A percentile compares a stretch with the other conserved stretches of the same genome.
These are phyloP conservation scores for Muscicapa comitata DNA, from an alignment of 2,797 vertebrate genomes.

Conservation along the genomic window DNA sequence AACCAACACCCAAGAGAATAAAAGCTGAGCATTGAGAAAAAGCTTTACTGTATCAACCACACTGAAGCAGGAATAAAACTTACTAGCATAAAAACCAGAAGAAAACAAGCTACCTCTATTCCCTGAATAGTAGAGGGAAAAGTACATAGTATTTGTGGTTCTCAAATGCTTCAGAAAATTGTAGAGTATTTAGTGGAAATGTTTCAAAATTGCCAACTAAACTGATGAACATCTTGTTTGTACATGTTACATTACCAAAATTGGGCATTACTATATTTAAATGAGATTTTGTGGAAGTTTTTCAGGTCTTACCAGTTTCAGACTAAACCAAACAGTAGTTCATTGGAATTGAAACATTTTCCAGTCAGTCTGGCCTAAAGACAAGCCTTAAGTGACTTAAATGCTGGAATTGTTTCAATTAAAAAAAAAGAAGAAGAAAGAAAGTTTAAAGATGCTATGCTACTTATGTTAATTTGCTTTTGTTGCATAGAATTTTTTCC, in stretches of 20 bases:
- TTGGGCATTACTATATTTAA: slow-evolving; percentile 61
- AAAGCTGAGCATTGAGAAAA: background rate
- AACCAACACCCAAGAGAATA: background rate
- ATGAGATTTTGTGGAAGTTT: slow-evolving; percentile 51
- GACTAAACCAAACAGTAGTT: slow-evolving; percentile 20
- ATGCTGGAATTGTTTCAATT: slow-evolving; percentile 15
- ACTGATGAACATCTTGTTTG: slow-evolving; percentile 51
- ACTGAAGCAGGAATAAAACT: background rate
- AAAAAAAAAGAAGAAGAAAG: background rate
- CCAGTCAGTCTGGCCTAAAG: slow-evolving; percentile 1
- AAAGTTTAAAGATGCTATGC: background rate
- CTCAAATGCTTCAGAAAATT: slow-evolving; percentile 32
- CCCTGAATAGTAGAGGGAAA: background rate
- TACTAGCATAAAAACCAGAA: background rate
- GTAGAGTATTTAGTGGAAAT: slow-evolving; percentile 27
- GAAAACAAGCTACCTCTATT: background rate
- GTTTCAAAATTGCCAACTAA: slow-evolving; percentile 46
- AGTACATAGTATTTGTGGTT: slow-evolving; percentile 1
- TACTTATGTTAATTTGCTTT: slow-evolving; percentile 23
- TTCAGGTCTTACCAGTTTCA: slow-evolving; percentile 53
- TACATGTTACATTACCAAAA: slow-evolving; percentile 49
- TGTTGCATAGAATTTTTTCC: background rate
- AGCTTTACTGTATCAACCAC: background rate
- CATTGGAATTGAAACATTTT: slow-evolving; percentile 42
- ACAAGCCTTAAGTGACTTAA: background rate